Percentiles rank a stretch among this genome's conserved stretches.
phyloP scores from a whole-genome alignment of 2,113 vertebrate genomes.

The Odocoileus hemionus region DNA sequence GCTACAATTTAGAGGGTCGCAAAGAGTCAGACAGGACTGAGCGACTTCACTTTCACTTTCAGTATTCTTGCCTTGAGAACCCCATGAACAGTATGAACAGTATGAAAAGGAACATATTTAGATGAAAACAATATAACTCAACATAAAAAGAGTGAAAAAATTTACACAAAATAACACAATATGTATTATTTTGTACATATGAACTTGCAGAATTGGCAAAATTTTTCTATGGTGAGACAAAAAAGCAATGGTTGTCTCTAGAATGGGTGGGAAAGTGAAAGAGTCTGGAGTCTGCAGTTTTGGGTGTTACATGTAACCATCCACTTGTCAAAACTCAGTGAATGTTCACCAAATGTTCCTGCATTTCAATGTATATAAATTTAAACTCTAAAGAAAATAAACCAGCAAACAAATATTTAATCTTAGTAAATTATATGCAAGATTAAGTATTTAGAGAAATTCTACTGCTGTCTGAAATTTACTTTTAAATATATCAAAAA shows the following conservation, averaged over 20 bases:
- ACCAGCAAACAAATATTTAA: background rate
- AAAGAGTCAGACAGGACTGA: too few species aligned
- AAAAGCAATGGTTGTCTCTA: too few species aligned
- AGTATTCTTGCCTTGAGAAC: background rate
- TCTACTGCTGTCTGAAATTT: background rate
- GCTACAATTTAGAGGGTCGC: too few species aligned
- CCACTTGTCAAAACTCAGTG: background rate
- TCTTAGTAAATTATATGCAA: background rate
- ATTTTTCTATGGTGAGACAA: background rate
- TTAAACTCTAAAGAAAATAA: background rate
- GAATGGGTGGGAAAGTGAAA: background rate
- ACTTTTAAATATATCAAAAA: background rate
- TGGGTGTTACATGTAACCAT: background rate
- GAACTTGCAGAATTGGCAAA: background rate
- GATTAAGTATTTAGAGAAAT: background rate
- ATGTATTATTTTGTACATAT: background rate
- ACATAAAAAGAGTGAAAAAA: background rate
- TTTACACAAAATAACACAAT: background rate
- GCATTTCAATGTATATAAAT: background rate
- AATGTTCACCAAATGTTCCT: background rate
- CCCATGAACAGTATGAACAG: background rate
- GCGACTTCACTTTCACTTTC: background rate
- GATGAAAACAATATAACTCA: background rate
- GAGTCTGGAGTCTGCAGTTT: background rate
- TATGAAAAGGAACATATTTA: background rate